phyloP scores from a whole-genome alignment of 2,113 vertebrate species.

The Nematolebias whitei region DNA sequence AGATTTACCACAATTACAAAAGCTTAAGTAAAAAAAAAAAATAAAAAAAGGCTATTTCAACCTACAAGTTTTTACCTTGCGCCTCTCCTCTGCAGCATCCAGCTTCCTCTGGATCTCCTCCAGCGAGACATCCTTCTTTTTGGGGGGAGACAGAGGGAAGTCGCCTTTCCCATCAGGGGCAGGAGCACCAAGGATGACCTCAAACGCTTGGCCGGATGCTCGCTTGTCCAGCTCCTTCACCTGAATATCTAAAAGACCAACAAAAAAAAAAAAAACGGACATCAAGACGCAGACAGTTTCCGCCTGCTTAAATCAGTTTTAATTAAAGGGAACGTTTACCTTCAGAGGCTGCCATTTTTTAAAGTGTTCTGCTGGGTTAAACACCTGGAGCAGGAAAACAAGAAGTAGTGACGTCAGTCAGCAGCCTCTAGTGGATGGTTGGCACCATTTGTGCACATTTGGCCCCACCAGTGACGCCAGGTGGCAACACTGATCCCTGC shows the following conservation, averaged over 20 bases:
- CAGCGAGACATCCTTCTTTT: conserved; percentile 95
- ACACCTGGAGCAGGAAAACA: too few relatives aligned
- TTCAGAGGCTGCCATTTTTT: conserved; percentile 71
- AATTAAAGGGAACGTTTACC: conserved; percentile 50
- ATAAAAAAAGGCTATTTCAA: too few relatives aligned
- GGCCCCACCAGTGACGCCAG: conserved; percentile 8
- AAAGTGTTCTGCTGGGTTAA: conserved; percentile 31
- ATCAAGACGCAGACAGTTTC: neutral
- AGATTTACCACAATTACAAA: too few relatives aligned
- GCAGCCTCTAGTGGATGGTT: conserved; percentile 35
- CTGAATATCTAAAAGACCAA: conserved; percentile 83
- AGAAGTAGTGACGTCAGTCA: too few relatives aligned
- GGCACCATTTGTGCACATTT: neutral
- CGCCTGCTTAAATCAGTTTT: neutral
- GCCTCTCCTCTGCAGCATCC: conserved; percentile 95
- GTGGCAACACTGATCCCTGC: conserved; percentile 30
- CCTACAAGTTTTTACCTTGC: conserved; percentile 82
- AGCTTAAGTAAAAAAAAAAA: too few relatives aligned
- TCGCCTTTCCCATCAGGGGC: conserved; percentile 87
- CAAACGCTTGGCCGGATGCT: conserved; percentile 95
- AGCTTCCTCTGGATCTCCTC: conserved; percentile 97
- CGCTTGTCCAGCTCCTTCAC: conserved; percentile 97
- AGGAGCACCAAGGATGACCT: conserved; percentile 88
- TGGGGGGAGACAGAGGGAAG: conserved; percentile 90
- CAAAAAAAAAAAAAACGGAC: too few relatives aligned